Evolutionary conservation across 2,888 invertebrate species (phyloP).

Genomic region (Gerosis bhagava): DNA sequence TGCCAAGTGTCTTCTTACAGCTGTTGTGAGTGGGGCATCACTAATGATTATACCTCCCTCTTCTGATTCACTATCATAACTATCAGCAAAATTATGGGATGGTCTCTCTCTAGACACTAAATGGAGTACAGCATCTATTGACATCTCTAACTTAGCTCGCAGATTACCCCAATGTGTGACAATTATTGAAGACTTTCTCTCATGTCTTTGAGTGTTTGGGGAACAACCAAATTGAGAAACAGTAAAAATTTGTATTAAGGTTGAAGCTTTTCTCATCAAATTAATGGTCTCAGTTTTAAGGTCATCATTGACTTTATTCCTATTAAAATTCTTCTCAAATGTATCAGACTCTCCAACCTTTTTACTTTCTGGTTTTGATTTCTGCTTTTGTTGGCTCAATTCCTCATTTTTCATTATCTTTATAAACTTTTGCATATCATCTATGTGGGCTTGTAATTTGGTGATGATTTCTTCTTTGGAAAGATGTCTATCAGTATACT

Average conservation of each 20-base stretch:
- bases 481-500: conserved; percentile 95
- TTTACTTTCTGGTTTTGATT: conserved; percentile 44
- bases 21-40: conserved; percentile 92
- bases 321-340: conserved; percentile 64
- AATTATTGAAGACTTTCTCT: conserved; percentile 91
- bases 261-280: conserved; percentile 93
- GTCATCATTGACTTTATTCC: conserved; percentile 67
- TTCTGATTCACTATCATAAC: conserved; percentile 84
- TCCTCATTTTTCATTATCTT: conserved; percentile 94
- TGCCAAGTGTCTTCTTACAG: conserved; percentile 95
- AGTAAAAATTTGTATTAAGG: conserved; percentile 95
- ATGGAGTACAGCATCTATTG: conserved; percentile 88
- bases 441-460: conserved; percentile 98
- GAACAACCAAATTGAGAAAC: conserved; percentile 96
- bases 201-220: conserved; percentile 86
- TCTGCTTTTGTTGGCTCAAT: conserved; percentile 52
- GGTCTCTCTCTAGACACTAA: conserved; percentile 78
- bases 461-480: conserved; percentile 98
- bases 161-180: conserved; percentile 98
- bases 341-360: conserved; percentile 52
- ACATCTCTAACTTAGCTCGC: conserved; percentile 95
- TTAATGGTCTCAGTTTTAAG: conserved; percentile 84
- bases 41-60: conserved; percentile 77
- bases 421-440: conserved; percentile 98
- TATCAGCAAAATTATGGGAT: conserved; percentile 69